A percentile compares a stretch with the other conserved stretches of the same genome.
phyloP scores from a whole-genome alignment of 2,113 vertebrate genomes.

The Chrysochloris asiatica region DNA sequence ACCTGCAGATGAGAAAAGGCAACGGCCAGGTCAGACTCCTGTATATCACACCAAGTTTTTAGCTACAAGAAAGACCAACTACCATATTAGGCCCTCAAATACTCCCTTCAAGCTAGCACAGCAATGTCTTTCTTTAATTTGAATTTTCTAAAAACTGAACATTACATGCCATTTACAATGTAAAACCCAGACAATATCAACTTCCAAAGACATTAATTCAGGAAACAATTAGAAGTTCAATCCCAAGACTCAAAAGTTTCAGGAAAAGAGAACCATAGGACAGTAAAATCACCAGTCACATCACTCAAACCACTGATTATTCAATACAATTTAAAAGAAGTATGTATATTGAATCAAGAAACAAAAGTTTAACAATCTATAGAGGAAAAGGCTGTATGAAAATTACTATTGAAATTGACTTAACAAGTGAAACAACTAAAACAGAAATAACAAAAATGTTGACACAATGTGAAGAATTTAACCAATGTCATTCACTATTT shows the following conservation, averaged over 20 bases:
- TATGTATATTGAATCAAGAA: conserved; percentile 42
- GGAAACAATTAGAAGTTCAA: conserved; percentile 64
- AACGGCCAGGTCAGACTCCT: conserved; percentile 95
- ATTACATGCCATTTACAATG: conserved; percentile 74
- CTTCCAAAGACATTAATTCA: conserved; percentile 67
- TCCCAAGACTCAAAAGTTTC: conserved; percentile 72
- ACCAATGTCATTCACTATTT: background rate
- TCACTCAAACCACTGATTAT: conserved; percentile 57
- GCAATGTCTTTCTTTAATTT: conserved; percentile 67
- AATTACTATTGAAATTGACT: conserved; percentile 58
- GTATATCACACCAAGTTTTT: conserved; percentile 84
- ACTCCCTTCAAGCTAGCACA: conserved; percentile 77
- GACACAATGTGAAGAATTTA: background rate
- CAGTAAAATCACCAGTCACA: conserved; percentile 60
- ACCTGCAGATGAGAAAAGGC: conserved; percentile 99
- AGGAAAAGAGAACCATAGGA: conserved; percentile 56
- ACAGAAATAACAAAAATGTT: background rate
- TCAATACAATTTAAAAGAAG: conserved; percentile 65
- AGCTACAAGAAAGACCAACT: conserved; percentile 85
- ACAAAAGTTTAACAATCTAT: conserved; percentile 44
- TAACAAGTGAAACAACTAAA: background rate
- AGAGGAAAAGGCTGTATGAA: background rate
- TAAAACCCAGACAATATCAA: conserved; percentile 68
- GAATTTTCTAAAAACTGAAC: conserved; percentile 73
- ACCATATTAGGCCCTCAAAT: conserved; percentile 77